Conservation (phyloP, 2,888 invertebrate species). For the Troides helena region DNA sequence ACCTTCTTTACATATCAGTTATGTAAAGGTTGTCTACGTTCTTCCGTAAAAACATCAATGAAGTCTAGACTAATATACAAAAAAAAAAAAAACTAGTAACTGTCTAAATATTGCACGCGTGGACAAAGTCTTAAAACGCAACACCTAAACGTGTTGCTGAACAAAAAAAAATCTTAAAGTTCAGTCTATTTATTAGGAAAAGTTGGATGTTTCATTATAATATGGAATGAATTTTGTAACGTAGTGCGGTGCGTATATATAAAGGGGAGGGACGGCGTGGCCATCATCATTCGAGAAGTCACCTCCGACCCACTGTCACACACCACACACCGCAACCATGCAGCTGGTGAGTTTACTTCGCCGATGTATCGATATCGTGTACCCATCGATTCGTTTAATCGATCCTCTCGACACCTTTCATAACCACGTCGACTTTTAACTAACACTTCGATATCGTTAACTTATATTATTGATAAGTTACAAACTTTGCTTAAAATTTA, state of each 20-base stretch:
- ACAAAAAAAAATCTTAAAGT: slow-evolving; percentile 48
- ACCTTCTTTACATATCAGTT: too few species aligned
- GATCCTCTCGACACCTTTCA: background rate
- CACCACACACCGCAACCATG: slow-evolving; percentile 50
- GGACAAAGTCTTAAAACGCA: background rate
- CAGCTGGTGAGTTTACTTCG: slow-evolving; percentile 63
- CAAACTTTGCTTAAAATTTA: too few species aligned
- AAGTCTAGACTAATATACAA: too few species aligned
- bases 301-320: slow-evolving; percentile 60
- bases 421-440: too few species aligned
- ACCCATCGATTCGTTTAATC: slow-evolving; percentile 27
- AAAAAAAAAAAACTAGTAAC: too few species aligned
- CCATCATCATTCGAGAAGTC: slow-evolving; percentile 60
- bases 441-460: too few species aligned
- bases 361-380: slow-evolving; percentile 30
- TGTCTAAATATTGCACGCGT: too few species aligned
- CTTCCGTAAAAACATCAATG: too few species aligned
- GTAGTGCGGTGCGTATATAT: slow-evolving; percentile 54
- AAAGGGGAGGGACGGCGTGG: slow-evolving; percentile 45
- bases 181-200: slow-evolving; percentile 59
- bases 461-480: too few species aligned
- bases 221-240: slow-evolving; percentile 71
- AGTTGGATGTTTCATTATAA: slow-evolving; percentile 56
- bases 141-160: slow-evolving; percentile 2
- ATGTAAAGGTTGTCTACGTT: too few species aligned